Evolutionary conservation across 1,140 invertebrate genomes (phyloP).

Genomic region (Ips typographus): DNA sequence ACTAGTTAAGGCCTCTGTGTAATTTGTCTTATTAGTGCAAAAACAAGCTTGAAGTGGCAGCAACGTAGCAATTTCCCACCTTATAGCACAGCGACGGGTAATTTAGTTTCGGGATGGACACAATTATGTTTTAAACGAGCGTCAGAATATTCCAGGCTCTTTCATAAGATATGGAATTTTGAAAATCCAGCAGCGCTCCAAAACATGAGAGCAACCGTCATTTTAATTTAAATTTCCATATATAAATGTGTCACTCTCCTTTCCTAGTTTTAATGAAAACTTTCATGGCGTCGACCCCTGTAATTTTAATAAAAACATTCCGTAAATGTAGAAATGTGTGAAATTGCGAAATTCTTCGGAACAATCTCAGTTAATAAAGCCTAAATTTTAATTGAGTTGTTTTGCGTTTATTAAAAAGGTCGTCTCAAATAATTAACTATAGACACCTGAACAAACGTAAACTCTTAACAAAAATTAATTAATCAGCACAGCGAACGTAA

Average conservation of each 20-base stretch:
- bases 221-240: conserved; percentile 23
- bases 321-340: conserved; percentile 17
- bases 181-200: background rate
- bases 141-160: background rate
- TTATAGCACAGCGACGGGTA: conserved; percentile 9
- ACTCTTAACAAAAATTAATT: conserved; percentile 31
- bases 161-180: conserved; percentile 11
- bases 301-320: conserved; percentile 10
- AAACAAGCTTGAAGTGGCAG: conserved; percentile 2
- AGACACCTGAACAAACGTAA: conserved; percentile 16
- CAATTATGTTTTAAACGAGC: background rate
- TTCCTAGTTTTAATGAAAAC: conserved; percentile 15
- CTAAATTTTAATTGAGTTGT: conserved; percentile 12
- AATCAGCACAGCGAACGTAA: conserved; percentile 17
- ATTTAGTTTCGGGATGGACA: conserved; percentile 6
- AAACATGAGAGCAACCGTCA: conserved; percentile 2
- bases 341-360: conserved; percentile 14
- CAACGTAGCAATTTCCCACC: conserved; percentile 9
- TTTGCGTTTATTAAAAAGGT: background rate
- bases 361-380: conserved; percentile 9
- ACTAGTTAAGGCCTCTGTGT: conserved; percentile 24
- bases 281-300: conserved; percentile 12
- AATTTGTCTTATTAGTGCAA: conserved; percentile 29
- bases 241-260: conserved; percentile 16
- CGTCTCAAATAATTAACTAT: background rate